These are phyloP conservation scores for Galeruca laticollis DNA, from an alignment of 2,888 invertebrate species.

Conservation along the genomic window DNA sequence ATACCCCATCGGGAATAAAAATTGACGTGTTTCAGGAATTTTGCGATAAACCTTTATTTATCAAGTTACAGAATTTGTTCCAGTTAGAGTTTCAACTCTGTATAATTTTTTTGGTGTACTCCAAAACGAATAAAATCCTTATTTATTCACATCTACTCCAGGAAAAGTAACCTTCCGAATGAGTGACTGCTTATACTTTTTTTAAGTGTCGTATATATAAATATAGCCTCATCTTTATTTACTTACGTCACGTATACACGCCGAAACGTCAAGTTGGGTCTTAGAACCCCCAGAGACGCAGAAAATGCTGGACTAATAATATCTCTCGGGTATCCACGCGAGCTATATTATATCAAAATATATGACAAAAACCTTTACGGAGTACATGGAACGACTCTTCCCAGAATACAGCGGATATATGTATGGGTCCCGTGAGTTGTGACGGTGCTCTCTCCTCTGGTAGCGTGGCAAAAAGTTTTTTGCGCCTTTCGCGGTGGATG, in stretches of 20 bases:
- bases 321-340: conserved; percentile 26
- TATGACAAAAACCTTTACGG: conserved; percentile 43
- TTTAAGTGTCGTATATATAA: conserved; percentile 26
- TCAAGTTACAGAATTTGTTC: too few relatives aligned
- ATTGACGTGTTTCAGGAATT: too few relatives aligned
- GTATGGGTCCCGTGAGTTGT: conserved; percentile 40
- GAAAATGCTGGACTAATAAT: conserved; percentile 35
- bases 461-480: conserved; percentile 21
- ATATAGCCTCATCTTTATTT: conserved; percentile 22
- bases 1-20: too few relatives aligned
- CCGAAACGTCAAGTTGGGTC: conserved; percentile 21
- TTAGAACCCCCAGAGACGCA: conserved; percentile 17
- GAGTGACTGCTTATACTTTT: conserved; percentile 27
- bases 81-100: too few relatives aligned
- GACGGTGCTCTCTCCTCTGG: conserved; percentile 11
- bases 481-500: conserved; percentile 14
- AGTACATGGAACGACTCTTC: conserved; percentile 36
- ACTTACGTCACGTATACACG: conserved; percentile 18
- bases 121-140: neutral
- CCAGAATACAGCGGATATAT: conserved; percentile 20
- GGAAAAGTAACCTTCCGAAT: conserved; percentile 1
- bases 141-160: neutral
- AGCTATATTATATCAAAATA: conserved; percentile 41
- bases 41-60: too few relatives aligned
- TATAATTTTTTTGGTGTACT: neutral